Evolutionary conservation across 2,797 vertebrate species (phyloP).

Genomic region (Tarsius wallacei): DNA sequence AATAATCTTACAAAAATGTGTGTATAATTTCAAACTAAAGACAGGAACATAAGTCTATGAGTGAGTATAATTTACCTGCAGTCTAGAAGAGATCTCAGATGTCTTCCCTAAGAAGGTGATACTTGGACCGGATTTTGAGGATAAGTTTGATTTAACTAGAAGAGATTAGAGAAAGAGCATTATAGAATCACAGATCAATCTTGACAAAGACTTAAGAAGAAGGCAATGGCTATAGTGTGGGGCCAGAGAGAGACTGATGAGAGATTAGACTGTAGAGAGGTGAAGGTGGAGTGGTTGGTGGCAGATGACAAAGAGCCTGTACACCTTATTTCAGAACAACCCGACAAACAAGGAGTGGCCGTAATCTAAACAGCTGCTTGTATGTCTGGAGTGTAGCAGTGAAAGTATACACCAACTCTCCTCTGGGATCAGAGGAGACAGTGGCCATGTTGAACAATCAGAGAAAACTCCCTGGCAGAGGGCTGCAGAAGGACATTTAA

Average conservation of each 20-base stretch:
- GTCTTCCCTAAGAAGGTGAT: background rate
- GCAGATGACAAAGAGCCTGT: background rate
- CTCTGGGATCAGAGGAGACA: background rate
- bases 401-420: fast-evolving
- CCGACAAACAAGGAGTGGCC: background rate
- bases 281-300: background rate
- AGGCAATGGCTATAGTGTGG: no score
- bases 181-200: background rate
- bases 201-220: background rate
- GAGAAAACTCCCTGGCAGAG: background rate
- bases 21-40: background rate
- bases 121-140: background rate
- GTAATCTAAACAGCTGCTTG: background rate
- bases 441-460: background rate
- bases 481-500: background rate
- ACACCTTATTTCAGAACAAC: background rate
- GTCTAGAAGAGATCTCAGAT: background rate
- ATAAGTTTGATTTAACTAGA: background rate
- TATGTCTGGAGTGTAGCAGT: no score
- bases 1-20: background rate
- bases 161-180: background rate
- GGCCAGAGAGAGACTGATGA: background rate
- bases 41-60: background rate
- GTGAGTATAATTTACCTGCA: background rate
- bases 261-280: background rate